Base-by-base conservation (phyloP, 2,113 vertebrate genomes). In the Mustela lutreola region DNA sequence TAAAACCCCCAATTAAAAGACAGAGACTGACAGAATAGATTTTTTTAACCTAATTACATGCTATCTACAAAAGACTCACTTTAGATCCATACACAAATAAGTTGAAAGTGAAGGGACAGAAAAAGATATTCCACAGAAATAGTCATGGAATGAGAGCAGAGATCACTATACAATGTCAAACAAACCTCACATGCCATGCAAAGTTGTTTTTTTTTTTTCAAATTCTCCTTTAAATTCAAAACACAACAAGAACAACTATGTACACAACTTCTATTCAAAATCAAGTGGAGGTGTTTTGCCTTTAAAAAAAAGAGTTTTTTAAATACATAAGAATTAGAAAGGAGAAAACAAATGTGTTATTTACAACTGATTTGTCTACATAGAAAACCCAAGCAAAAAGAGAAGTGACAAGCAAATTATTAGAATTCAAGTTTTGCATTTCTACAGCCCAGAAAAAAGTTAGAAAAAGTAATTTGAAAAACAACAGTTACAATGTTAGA, bases 391-490 rank as follows among this genome's bases (percentile, higher is more conserved):
- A 70, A 76, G 70, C n/a, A n/a, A n/a, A 90, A 95, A 82, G 8
- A 67, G 31, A 65, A 78, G 36, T 95, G 80, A 70, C 60, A 84
- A 45, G 70, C 22, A 95, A 85, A 95, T 85, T 65, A 75, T 62
- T 78, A 78, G 36, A 70, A 67, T 67, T 91, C n/a, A 22, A 82
- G 65, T 76, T 88, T 70, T 50, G 14, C 6, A 71, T 62, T 85
- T 84, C 22, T 78, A 48, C 8, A 84, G 16, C 42, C 28, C 36
- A 78, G 71, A n/a, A 95, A 94, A 94, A 67, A 70, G 7, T 60
- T 81, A 82, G 45, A 70, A 79, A 79, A 50, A 39, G n/a, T 70
- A 87, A 70, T 91, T 86, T 79, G 31, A 79, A 70, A 86, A 85
- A 78, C 33, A 95, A 76, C 24, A 83, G 63, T 48, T 39, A 78